A percentile compares a stretch with the other conserved stretches of the same genome.
Conservation (phyloP, 2,888 invertebrate species). For the Machimus atricapillus region DNA sequence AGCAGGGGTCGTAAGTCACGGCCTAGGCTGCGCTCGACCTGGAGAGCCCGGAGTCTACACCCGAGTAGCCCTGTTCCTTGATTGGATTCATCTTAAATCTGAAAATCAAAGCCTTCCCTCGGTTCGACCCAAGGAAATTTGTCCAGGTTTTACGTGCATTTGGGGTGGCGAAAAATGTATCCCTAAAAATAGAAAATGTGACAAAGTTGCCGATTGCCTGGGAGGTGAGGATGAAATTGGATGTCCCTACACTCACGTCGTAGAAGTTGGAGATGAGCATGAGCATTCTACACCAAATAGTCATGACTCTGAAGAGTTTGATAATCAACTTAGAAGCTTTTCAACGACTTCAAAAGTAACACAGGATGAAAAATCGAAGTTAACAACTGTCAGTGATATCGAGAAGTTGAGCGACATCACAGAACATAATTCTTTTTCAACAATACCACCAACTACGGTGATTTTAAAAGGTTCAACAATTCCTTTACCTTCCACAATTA, state of each 20-base stretch:
- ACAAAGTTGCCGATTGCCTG: slow-evolving; percentile 77
- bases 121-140: slow-evolving; percentile 67
- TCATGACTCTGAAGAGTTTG: background rate
- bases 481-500: background rate
- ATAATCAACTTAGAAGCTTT: background rate
- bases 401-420: background rate
- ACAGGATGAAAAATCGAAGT: background rate
- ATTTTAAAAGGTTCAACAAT: background rate
- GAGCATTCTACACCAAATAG: background rate
- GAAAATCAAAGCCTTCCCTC: slow-evolving; percentile 49
- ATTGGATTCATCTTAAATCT: slow-evolving; percentile 73
- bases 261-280: slow-evolving; percentile 52
- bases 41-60: slow-evolving; percentile 85
- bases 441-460: slow-evolving; percentile 16
- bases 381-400: background rate
- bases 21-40: slow-evolving; percentile 82
- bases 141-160: slow-evolving; percentile 77
- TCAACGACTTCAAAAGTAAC: background rate
- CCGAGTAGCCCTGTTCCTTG: slow-evolving; percentile 74
- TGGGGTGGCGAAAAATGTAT: slow-evolving; percentile 74
- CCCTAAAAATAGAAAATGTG: slow-evolving; percentile 71
- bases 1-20: slow-evolving; percentile 86
- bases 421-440: slow-evolving; percentile 29
- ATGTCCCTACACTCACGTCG: slow-evolving; percentile 64
- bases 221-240: slow-evolving; percentile 81